Base-by-base conservation (phyloP, 2,113 vertebrate genomes). In the Oryzias curvinotus region DNA sequence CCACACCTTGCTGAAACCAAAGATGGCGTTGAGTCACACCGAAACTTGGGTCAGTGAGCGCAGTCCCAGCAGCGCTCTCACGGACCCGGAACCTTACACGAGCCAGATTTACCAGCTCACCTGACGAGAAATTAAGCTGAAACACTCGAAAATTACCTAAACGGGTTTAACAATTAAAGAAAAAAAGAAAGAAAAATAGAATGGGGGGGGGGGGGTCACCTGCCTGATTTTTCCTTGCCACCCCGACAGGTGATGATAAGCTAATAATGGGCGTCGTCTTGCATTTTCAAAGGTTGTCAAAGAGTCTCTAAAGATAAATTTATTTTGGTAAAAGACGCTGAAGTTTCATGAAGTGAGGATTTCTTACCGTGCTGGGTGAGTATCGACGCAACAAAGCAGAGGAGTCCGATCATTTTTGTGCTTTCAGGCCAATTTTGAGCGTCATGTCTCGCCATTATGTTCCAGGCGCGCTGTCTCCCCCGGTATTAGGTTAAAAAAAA, bases 1-100 rank as follows among this genome's bases (percentile, higher is more conserved):
- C 84, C 87, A 90, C 91, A 90, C 90, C 91, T 91, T 89, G 83
- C 41, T 23, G 58, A 57, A 81, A 77, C 62, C 16, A 58, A 68
- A 88, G 66, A 90, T 85, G 85, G 83, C 82, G 86, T 79, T 79
- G 81, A 79, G 62, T 85, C 82, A 82, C 71, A 86, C 85, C 88
- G 90, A 92, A 92, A 92, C 90, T 84, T 71, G 7, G 55, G 26
- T 69, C 26, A 72, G 60, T 65, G 36, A 73, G 5, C 51, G 25
- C 52, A 17, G 7, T 41, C 18, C 36, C 21, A 52, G 62, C 73
- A 41, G 21, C 21, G 21, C 5, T 21, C 6, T 0, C 1, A 1
- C n/a, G n/a, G 5, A 67, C 54, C 28, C 6, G 23, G 21, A 36
- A 1, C 21, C 2, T 30, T 7, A 54, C n/a, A 26, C 0, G 2